Evolutionary conservation across 2,888 invertebrate genomes (phyloP).

Genomic region (Agriopis aurantiaria): DNA sequence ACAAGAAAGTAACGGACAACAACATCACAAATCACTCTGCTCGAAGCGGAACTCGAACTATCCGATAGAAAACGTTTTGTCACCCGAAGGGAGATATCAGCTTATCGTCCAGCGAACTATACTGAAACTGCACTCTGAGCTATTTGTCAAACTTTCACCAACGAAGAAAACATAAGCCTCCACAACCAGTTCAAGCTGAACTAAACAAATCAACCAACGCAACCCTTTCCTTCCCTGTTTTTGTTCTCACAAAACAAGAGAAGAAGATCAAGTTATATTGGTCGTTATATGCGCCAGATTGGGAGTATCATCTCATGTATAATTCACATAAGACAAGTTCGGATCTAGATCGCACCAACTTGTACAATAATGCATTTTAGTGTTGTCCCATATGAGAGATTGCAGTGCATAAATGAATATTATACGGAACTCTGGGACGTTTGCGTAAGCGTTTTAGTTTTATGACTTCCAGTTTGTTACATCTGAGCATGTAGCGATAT

Average conservation of each 20-base stretch:
- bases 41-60: conserved; percentile 58
- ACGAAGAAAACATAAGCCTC: conserved; percentile 68
- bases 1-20: conserved; percentile 33
- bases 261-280: conserved; percentile 57
- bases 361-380: conserved; percentile 51
- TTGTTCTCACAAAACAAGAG: conserved; percentile 3
- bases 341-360: conserved; percentile 64
- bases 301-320: conserved; percentile 80
- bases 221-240: conserved; percentile 4
- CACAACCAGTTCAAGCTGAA: conserved; percentile 53
- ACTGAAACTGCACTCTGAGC: conserved; percentile 70
- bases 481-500: conserved; percentile 11
- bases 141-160: conserved; percentile 77
- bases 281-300: conserved; percentile 70
- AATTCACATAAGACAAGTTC: conserved; percentile 74
- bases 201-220: conserved; percentile 21
- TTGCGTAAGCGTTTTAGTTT: conserved; percentile 44
- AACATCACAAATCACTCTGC: conserved; percentile 64
- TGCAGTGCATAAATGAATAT: conserved; percentile 76
- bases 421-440: conserved; percentile 44
- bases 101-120: conserved; percentile 64
- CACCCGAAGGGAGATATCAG: conserved; percentile 64
- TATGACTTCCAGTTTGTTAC: conserved; percentile 39
- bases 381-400: conserved; percentile 57
- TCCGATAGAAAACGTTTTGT: conserved; percentile 63